Conservation (phyloP, 2,113 vertebrate species). For the Entosphenus tridentatus region DNA sequence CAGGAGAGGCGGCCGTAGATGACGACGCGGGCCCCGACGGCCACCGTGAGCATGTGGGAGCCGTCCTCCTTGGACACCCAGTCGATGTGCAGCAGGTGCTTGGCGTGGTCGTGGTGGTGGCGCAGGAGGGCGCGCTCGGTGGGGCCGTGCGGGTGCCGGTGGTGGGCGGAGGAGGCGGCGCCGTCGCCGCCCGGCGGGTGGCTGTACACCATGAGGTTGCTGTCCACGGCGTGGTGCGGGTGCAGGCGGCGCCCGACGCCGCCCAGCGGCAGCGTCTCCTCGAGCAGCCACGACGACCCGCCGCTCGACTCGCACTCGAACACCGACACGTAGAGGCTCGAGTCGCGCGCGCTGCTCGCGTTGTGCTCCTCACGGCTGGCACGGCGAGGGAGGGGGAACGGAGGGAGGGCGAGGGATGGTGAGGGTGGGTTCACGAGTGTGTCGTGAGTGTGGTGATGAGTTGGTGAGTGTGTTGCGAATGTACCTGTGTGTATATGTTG, state of each 20-base stretch:
- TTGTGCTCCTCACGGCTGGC: neutral
- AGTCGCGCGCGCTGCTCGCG: neutral
- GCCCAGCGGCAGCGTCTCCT: slow-evolving; percentile 81
- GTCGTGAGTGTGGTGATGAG: neutral
- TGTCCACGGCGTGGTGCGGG: slow-evolving; percentile 72
- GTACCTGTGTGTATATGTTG: too few species aligned
- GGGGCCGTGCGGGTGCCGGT: slow-evolving; percentile 89
- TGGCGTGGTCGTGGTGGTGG: slow-evolving; percentile 22
- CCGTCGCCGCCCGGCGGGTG: slow-evolving; percentile 29
- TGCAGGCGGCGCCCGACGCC: slow-evolving; percentile 62
- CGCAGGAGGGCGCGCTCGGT: slow-evolving; percentile 28
- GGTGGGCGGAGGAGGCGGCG: slow-evolving; percentile 47
- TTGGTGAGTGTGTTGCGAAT: too few species aligned
- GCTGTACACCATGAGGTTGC: slow-evolving; percentile 91
- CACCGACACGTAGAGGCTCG: slow-evolving; percentile 45
- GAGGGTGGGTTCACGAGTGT: neutral
- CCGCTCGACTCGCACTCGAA: slow-evolving; percentile 96
- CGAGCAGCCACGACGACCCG: slow-evolving; percentile 88
- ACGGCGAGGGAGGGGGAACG: neutral
- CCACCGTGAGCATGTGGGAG: slow-evolving; percentile 86
- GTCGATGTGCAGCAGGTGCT: slow-evolving; percentile 88
- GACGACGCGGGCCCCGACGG: slow-evolving; percentile 82
- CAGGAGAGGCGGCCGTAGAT: slow-evolving; percentile 92
- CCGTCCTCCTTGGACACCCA: slow-evolving; percentile 98
- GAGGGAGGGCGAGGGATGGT: neutral